Evolutionary conservation across 2,113 vertebrate genomes (phyloP), one percentile per base, ranked within the genome.

Genomic region (Ceuthmochares aereus): DNA sequence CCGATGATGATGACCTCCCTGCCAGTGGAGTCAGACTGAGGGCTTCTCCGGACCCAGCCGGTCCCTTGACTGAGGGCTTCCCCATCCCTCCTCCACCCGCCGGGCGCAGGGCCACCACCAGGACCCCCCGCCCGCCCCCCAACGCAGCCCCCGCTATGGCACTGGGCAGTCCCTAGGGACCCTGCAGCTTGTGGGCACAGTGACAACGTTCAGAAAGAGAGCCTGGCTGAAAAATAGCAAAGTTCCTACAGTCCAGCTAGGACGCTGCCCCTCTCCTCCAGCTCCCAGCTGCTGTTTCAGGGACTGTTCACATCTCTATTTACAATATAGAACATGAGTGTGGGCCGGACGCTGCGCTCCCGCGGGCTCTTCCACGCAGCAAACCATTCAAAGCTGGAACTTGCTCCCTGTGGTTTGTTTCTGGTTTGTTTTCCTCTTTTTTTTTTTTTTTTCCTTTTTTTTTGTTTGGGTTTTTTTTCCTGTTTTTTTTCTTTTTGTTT

Each of bases 111-210:
- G 64, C 59, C 92, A 90, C 86, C 90, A 32, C 73, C 64, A 37
- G 52, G 69, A 54, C 14, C 34, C 14, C 23, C 16, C n/a, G n/a
- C 14, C 30, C 11, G 12, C 13, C 14, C 43, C 37, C 29, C 54
- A 72, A 55, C 51, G 47, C 67, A 56, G 73, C 63, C 86, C 82
- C 84, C 34, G 6, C 89, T 96, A 94, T 96, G 95, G 95, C 95
- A 94, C 93, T 26, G 8, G 91, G 87, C 89, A 96, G 88, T 78
- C 92, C 81, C 89, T 74, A 63, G 83, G 94, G 90, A 88, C 95
- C 95, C 95, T 97, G 91, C 87, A 97, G 95, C 93, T 95, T 95
- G 81, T 94, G 96, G 96, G 95, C 95, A 97, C 94, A 96, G 96
- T 96, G 93, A 95, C 94, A 92, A 95, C 62, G 93, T 92, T 95